These are phyloP conservation scores for Azemiops feae DNA, from an alignment of 2,113 vertebrate genomes.

Conservation along the genomic window DNA sequence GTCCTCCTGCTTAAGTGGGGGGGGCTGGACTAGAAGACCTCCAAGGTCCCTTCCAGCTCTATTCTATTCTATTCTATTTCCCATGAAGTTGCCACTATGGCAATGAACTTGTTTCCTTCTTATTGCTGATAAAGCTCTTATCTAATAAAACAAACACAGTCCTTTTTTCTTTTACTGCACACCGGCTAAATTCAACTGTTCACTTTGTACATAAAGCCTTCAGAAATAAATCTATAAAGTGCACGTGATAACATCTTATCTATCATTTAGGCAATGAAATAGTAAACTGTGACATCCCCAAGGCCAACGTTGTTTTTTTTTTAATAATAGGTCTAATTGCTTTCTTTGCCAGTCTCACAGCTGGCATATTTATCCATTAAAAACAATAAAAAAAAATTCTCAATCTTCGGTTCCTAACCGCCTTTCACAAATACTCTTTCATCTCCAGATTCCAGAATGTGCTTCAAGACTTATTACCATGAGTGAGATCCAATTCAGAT, in stretches of 20 bases:
- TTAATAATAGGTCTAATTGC: not conserved
- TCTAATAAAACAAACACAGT: not conserved
- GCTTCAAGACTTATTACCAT: not conserved
- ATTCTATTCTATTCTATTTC: not conserved
- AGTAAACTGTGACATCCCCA: not conserved
- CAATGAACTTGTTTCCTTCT: not conserved
- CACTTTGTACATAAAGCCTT: not conserved
- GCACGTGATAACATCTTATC: not conserved
- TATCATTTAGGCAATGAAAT: not conserved
- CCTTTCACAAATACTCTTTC: not conserved
- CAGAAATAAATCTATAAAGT: not conserved
- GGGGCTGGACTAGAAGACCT: no score
- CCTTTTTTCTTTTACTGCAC: not conserved
- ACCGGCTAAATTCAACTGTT: not conserved
- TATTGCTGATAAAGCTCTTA: not conserved
- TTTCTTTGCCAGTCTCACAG: not conserved
- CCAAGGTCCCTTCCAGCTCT: no score
- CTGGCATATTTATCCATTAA: not conserved
- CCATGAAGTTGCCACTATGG: not conserved
- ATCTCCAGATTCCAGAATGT: not conserved
- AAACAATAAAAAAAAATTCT: not conserved
- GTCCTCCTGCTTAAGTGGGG: no score
- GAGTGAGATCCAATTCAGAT: not conserved
- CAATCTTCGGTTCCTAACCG: not conserved
- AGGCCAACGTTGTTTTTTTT: not conserved